Evolutionary conservation across 2,888 invertebrate species (phyloP).

Genomic region (Thyatira batis): DNA sequence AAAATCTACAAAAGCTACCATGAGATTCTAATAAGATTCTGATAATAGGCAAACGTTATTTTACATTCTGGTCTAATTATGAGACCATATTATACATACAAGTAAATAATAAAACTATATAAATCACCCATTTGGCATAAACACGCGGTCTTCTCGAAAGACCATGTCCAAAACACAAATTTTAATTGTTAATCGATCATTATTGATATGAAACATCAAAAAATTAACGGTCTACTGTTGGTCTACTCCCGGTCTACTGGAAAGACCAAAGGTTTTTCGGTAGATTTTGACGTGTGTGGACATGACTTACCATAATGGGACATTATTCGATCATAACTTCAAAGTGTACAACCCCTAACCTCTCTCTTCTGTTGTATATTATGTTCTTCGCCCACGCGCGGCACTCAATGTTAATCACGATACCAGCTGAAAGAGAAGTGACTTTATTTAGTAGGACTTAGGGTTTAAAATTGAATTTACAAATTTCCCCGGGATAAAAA

Average conservation of each 20-base stretch:
- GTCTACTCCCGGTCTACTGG: conserved; percentile 16
- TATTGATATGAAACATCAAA: neutral
- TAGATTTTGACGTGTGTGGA: neutral
- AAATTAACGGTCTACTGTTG: neutral
- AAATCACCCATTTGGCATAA: neutral
- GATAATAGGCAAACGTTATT: neutral
- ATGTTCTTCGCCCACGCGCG: conserved; percentile 95
- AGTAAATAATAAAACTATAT: neutral
- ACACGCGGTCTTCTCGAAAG: neutral
- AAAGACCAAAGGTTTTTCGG: conserved; percentile 7
- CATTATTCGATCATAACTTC: conserved; percentile 81
- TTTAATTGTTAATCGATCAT: neutral
- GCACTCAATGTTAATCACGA: conserved; percentile 89
- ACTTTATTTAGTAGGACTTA: neutral
- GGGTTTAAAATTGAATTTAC: too few species aligned
- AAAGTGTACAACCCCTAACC: conserved; percentile 84
- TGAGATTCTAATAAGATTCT: neutral
- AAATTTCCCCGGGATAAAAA: too few species aligned
- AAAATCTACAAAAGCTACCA: neutral
- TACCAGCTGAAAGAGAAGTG: conserved; percentile 73
- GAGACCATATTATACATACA: neutral
- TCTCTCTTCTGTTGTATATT: conserved; percentile 85
- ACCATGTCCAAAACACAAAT: neutral
- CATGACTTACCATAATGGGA: neutral
- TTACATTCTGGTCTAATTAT: neutral